These are phyloP conservation scores for Amiota communis DNA, from an alignment of 2,888 invertebrate species.

Conservation along the genomic window DNA sequence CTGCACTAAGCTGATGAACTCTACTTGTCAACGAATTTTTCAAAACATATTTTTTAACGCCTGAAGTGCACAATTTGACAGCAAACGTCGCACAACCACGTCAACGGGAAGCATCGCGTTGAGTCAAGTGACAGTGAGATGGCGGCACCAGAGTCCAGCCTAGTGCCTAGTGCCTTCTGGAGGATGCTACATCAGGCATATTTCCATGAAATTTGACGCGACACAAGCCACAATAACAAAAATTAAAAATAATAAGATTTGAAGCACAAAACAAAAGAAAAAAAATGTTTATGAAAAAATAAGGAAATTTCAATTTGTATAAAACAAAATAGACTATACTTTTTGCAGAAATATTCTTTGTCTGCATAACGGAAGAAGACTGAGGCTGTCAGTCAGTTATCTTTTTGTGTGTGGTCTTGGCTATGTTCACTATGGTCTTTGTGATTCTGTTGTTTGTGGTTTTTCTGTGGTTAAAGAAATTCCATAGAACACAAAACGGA, in stretches of 20 bases:
- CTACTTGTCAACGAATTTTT: slow-evolving; percentile 27
- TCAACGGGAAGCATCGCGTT: slow-evolving; percentile 41
- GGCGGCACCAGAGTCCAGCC: slow-evolving; percentile 20
- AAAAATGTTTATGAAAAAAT: slow-evolving; percentile 43
- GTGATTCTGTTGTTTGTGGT: slow-evolving; percentile 16
- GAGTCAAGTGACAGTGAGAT: slow-evolving; percentile 33
- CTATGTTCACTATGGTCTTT: background rate
- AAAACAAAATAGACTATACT: slow-evolving; percentile 38
- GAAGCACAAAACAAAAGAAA: slow-evolving; percentile 32
- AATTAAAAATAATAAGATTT: slow-evolving; percentile 6
- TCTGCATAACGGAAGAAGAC: background rate
- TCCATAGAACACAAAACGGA: slow-evolving; percentile 11
- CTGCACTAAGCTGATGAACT: background rate
- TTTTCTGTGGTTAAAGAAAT: slow-evolving; percentile 1
- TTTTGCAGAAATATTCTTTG: slow-evolving; percentile 27
- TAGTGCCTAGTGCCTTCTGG: slow-evolving; percentile 18
- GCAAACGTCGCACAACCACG: background rate
- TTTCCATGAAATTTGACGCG: slow-evolving; percentile 55
- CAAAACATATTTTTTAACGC: slow-evolving; percentile 24
- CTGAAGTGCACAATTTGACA: slow-evolving; percentile 30
- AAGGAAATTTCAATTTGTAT: slow-evolving; percentile 48
- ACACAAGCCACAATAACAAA: slow-evolving; percentile 45
- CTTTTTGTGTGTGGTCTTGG: slow-evolving; percentile 19
- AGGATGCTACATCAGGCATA: slow-evolving; percentile 38
- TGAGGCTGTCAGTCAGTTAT: slow-evolving; percentile 12